Conservation (phyloP, 2,797 vertebrate species). For the Melanotaenia nigrans region DNA sequence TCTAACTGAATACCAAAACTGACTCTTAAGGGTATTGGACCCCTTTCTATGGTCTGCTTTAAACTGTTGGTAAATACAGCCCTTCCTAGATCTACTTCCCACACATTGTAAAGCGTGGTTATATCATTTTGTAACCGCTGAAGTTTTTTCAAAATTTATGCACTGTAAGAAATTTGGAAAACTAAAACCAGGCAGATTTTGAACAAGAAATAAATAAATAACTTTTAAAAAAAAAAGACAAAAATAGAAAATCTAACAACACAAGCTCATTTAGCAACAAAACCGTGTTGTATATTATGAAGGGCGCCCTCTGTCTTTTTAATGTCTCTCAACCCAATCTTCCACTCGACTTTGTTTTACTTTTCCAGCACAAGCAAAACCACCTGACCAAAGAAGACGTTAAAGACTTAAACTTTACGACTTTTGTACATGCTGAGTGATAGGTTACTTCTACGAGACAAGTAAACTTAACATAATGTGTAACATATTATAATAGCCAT, state of each 20-base stretch:
- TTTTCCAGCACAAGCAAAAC: slow-evolving; percentile 2
- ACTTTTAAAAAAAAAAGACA: not conserved
- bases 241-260: not conserved
- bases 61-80: not conserved
- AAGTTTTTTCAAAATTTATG: too few relatives aligned
- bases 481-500: slow-evolving; percentile 22
- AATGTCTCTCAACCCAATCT: not conserved
- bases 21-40: too few relatives aligned
- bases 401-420: not conserved
- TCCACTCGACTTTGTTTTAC: not conserved
- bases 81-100: not conserved
- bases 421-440: slow-evolving; percentile 5
- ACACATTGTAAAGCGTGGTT: not conserved
- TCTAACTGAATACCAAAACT: not conserved
- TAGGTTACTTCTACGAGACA: not conserved
- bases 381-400: slow-evolving; percentile 7
- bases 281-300: not conserved
- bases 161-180: too few relatives aligned
- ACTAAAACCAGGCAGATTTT: not conserved
- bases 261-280: too few relatives aligned
- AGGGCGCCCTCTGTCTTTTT: not conserved
- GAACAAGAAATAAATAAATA: not conserved
- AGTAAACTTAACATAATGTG: slow-evolving; percentile 7
- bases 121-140: too few relatives aligned
- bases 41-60: not conserved